Conservation (phyloP, 2,797 vertebrate species). For the Intellagama lesueurii region DNA sequence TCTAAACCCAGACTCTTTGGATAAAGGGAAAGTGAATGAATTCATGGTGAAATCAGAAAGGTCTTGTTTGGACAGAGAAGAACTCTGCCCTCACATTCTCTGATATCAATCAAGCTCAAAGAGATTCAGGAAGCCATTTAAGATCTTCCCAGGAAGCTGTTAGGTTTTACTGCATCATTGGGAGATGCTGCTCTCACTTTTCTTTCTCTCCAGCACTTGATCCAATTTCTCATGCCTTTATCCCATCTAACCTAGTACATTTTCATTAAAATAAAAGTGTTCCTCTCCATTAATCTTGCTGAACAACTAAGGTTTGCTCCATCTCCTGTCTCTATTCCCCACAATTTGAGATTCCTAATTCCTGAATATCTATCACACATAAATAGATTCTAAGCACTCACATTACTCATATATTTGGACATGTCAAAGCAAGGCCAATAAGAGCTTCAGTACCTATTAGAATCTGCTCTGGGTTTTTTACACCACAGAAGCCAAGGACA, state of each 20-base stretch:
- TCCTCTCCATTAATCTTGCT: conserved; percentile 69
- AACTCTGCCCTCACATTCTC: not conserved
- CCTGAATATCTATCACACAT: conserved; percentile 68
- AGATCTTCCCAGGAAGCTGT: not conserved
- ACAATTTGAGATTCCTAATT: conserved; percentile 72
- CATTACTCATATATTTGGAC: conserved; percentile 73
- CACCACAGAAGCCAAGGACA: conserved; percentile 62
- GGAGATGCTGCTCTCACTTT: conserved; percentile 13
- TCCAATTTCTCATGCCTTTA: conserved; percentile 54
- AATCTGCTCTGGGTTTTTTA: conserved; percentile 63
- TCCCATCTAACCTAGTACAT: conserved; percentile 60
- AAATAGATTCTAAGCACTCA: conserved; percentile 70
- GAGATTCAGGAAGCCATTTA: not conserved
- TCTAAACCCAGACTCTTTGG: not conserved
- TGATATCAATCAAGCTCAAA: not conserved
- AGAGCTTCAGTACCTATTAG: conserved; percentile 58
- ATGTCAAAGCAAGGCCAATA: conserved; percentile 69
- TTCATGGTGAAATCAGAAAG: not conserved
- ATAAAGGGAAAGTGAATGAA: not conserved
- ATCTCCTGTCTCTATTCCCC: conserved; percentile 67
- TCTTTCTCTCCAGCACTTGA: conserved; percentile 14
- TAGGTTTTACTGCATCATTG: conserved; percentile 4
- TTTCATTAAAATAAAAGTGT: conserved; percentile 70
- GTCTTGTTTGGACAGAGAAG: not conserved
- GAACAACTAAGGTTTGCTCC: conserved; percentile 47